Percentiles rank a stretch among this genome's conserved stretches.
phyloP scores from a whole-genome alignment of 2,888 invertebrate genomes.

The Eretmocerus hayati region DNA sequence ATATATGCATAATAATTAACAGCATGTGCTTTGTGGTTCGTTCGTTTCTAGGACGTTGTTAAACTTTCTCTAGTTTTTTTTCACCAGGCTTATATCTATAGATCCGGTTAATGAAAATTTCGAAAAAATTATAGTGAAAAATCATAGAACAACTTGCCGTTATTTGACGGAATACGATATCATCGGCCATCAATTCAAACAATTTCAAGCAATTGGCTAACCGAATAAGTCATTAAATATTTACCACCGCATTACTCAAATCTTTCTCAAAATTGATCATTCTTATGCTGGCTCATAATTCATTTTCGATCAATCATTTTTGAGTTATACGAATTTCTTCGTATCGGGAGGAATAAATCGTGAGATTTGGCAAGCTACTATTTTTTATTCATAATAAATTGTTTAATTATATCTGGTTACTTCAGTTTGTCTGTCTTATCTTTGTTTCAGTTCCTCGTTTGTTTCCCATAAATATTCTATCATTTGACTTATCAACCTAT shows the following conservation, averaged over 20 bases:
- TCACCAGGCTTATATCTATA: neutral
- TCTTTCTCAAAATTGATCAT: neutral
- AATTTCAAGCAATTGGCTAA: too few relatives aligned
- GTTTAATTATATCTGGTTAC: neutral
- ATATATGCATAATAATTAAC: slow-evolving; percentile 12
- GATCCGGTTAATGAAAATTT: neutral
- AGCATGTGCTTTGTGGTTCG: slow-evolving; percentile 1
- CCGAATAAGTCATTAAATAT: too few relatives aligned
- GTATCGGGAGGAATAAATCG: slow-evolving; percentile 21
- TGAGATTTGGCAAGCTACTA: too few relatives aligned
- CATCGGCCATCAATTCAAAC: too few relatives aligned
- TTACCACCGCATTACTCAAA: slow-evolving; percentile 4
- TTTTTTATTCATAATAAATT: slow-evolving; percentile 9
- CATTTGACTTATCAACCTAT: too few relatives aligned
- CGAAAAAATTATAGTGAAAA: too few relatives aligned
- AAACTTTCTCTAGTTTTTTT: slow-evolving; percentile 9
- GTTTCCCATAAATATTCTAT: too few relatives aligned
- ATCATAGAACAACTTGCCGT: too few relatives aligned
- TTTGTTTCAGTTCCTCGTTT: too few relatives aligned
- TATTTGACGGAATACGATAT: too few relatives aligned
- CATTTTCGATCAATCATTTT: slow-evolving; percentile 3
- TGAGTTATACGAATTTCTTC: slow-evolving; percentile 17
- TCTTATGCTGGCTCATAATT: neutral
- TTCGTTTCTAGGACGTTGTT: slow-evolving; percentile 9
- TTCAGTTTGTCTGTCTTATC: neutral